Evolutionary conservation across 2,113 vertebrate species (phyloP), one percentile per base, ranked within the genome.

Genomic region (Sakesphorus luctuosus): DNA sequence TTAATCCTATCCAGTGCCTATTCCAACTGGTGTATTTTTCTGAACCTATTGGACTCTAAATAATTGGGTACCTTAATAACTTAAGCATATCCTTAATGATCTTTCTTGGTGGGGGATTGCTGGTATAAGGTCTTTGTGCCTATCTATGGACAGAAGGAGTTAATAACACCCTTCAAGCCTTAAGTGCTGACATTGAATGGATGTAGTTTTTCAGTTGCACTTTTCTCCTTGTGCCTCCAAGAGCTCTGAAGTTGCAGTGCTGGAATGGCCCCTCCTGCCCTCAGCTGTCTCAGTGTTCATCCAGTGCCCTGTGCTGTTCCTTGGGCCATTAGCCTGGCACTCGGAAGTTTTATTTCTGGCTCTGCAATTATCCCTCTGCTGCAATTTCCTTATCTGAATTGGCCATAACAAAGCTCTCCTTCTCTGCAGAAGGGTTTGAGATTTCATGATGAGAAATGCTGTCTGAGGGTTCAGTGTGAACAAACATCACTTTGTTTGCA

Each of bases 281-380:
- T 89, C 52, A 6, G 28, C 13, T 28, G 6, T 93, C 69, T 89
- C 75, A 78, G 47, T 44, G 68, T 44, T 93, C 62, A 86, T 56
- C 3, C 94, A 88, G 65, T 56, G 55, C 61, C 72, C 86, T 63
- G 52, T 92, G 86, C 91, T 87, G 65, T 47, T 71, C 3, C 83
- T 87, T 40, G 33, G 49, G 31, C 76, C 65, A 49, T 95, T 65
- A 91, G 76, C 7, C 36, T 44, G 65, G 35, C 68, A 59, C 80
- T 94, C 15, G 35, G 91, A 96, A 84, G 86, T 75, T 79, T 95
- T 97, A 97, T 97, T 97, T 95, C 89, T 95, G 96, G 73, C 93
- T 72, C 89, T 67, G 89, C 66, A 96, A 96, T 94, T 95, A 95
- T 81, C 94, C 80, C 78, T 1, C 47, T 89, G 76, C 91, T 75